These are phyloP conservation scores for Hestina assimilis DNA, from an alignment of 1,140 invertebrate species.

Conservation along the genomic window DNA sequence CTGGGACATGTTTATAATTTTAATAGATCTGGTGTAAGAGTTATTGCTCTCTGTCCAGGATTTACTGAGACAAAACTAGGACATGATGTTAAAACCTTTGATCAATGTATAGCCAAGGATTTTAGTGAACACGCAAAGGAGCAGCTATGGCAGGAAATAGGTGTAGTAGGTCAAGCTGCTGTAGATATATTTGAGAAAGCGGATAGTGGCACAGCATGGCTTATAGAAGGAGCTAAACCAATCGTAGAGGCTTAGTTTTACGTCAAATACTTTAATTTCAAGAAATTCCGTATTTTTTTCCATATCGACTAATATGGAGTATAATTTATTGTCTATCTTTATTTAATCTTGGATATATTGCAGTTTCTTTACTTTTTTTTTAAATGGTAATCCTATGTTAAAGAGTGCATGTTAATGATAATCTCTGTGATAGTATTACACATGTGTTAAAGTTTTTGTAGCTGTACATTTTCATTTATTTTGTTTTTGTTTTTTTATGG, in stretches of 20 bases:
- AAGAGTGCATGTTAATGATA: no score
- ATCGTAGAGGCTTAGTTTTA: constrained; percentile 41
- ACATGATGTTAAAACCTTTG: constrained; percentile 41
- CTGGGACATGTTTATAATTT: constrained; percentile 77
- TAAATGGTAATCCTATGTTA: no score
- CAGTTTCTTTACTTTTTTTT: no score
- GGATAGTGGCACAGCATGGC: constrained; percentile 56
- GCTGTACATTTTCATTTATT: no score
- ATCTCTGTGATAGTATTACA: no score
- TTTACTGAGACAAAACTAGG: constrained; percentile 69
- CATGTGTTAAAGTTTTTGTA: no score
- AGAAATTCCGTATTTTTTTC: no score
- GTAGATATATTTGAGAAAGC: constrained; percentile 48
- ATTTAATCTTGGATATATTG: no score
- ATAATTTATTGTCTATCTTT: no score
- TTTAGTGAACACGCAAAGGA: constrained; percentile 25
- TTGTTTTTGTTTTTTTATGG: no score
- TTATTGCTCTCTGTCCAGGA: constrained; percentile 78
- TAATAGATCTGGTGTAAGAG: constrained; percentile 77
- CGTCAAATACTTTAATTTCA: no score
- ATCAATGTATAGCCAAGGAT: constrained; percentile 24
- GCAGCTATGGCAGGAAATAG: constrained; percentile 39
- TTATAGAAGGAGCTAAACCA: constrained; percentile 44
- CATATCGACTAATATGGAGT: no score
- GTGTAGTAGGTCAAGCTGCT: constrained; percentile 44